These are phyloP conservation scores for Crocallis elinguaria DNA, from an alignment of 2,888 invertebrate genomes.

Conservation along the genomic window DNA sequence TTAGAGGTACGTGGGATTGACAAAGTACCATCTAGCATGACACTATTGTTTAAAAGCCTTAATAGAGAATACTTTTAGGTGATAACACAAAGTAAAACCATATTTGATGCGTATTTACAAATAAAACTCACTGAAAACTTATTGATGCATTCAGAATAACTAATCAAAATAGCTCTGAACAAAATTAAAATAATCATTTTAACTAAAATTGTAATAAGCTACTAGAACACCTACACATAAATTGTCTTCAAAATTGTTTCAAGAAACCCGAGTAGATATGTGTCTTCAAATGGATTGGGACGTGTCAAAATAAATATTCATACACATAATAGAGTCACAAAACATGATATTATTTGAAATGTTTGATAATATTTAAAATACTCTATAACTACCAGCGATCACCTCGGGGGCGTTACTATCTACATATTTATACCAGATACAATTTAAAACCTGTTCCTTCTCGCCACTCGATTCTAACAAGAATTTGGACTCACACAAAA, in stretches of 20 bases:
- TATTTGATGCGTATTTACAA: too few relatives aligned
- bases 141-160: too few relatives aligned
- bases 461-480: constrained; percentile 78
- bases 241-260: constrained; percentile 9
- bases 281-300: constrained; percentile 20
- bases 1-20: too few relatives aligned
- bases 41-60: too few relatives aligned
- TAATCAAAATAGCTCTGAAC: not conserved
- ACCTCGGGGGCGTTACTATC: constrained; percentile 75
- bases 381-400: constrained; percentile 65
- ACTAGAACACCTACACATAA: constrained; percentile 1
- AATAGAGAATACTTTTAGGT: too few relatives aligned
- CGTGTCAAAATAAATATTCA: constrained; percentile 27
- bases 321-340: constrained; percentile 35
- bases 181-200: not conserved
- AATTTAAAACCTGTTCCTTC: constrained; percentile 75
- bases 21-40: too few relatives aligned
- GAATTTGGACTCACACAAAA: constrained; percentile 81
- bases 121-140: too few relatives aligned
- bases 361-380: constrained; percentile 65
- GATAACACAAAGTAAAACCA: too few relatives aligned
- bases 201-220: not conserved
- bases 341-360: constrained; percentile 60
- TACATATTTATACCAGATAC: constrained; percentile 77
- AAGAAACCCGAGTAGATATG: constrained; percentile 3